Base-by-base conservation (phyloP, 2,113 vertebrate species). In the Dendropsophus ebraccatus region DNA sequence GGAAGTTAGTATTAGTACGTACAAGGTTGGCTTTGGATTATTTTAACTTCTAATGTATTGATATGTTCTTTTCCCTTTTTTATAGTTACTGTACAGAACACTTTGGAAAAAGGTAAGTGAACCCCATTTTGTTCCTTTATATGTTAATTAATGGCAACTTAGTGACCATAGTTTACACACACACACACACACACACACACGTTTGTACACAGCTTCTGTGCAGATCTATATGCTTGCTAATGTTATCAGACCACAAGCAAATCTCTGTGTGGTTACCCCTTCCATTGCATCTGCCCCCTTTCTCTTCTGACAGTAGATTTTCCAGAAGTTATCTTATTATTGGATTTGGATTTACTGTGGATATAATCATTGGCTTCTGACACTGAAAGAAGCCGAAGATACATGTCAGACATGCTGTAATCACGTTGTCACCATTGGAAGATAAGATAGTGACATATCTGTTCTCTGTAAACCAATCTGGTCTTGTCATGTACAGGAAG, bases 51-150 rank as follows among this genome's bases (percentile, higher is more conserved):
- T 52, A 2, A 28, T 65, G 2, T 65, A 30, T 3, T 65, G 5
- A 67, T 65, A 65, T 65, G 4, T 16, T 83, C 0, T 30, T n/a
- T n/a, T n/a, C 87, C 23, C 88, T 87, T 28, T 87, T 91, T 91
- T 87, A 83, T 94, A 99, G 97, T 98, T 88, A 99, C 98, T 41
- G 87, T 99, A 88, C 94, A 89, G 87, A 96, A 96, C 89, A 88
- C 95, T 35, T 83, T 95, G 83, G 97, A 99, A 92, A 98, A 96
- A 93, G 97, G 98, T 99, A 91, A 62, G 95, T 2, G 7, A 28
- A 23, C 49, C 23, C n/a, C n/a, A n/a, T n/a, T n/a, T n/a, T n/a
- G n/a, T n/a, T n/a, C n/a, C n/a, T n/a, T n/a, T n/a, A n/a, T n/a
- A n/a, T n/a, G n/a, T n/a, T n/a, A n/a, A n/a, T n/a, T n/a, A n/a